Conservation (phyloP, 35 echinoderm and acorn worm species). For the Ophioderma brevispina region DNA sequence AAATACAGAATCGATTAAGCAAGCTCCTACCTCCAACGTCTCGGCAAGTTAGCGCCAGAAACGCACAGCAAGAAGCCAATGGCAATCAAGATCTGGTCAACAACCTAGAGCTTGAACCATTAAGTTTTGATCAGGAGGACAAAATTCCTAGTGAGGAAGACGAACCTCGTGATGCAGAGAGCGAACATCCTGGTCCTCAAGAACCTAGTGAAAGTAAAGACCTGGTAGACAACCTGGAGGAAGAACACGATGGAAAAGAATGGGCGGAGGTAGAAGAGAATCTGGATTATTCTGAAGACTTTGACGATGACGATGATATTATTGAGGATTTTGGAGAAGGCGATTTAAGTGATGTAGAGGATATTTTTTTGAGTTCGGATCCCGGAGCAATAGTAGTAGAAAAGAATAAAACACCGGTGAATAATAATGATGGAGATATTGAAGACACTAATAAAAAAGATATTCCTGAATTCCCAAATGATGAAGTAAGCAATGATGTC, state of each 20-base stretch:
- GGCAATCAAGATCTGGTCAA: background rate
- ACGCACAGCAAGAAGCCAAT: background rate
- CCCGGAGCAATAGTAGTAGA: background rate
- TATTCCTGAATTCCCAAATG: too few relatives aligned
- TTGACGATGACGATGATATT: background rate
- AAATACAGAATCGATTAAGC: slow-evolving; percentile 31
- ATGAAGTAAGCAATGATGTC: too few relatives aligned
- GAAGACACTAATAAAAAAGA: background rate
- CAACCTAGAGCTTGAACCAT: too few relatives aligned
- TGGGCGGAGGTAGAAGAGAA: too few relatives aligned
- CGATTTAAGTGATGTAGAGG: background rate
- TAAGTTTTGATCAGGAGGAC: too few relatives aligned
- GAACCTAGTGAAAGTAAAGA: too few relatives aligned
- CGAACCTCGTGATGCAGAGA: background rate
- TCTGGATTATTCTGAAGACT: background rate
- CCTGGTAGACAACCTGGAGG: too few relatives aligned
- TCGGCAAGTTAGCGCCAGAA: background rate
- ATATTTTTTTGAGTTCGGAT: background rate
- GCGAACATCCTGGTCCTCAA: too few relatives aligned
- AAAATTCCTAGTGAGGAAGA: background rate
- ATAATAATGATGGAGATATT: background rate
- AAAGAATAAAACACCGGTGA: background rate
- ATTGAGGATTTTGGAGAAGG: background rate
- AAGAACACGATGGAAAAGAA: too few relatives aligned
- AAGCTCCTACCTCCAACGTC: background rate